Evolutionary conservation across 1,140 invertebrate species (phyloP).

Genomic region (Hylyphantes graminicola): DNA sequence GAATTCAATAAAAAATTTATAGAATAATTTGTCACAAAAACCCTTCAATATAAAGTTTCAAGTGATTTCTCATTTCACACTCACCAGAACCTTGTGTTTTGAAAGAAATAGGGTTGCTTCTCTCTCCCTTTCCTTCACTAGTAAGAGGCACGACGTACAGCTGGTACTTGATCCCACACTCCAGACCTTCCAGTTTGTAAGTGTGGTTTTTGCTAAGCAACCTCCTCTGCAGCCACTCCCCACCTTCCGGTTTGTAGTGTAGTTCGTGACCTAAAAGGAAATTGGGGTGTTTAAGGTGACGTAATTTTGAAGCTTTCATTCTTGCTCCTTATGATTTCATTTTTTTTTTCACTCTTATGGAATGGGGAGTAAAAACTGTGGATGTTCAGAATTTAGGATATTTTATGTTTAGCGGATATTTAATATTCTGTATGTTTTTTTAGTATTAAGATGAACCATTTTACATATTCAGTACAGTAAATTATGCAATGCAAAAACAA

Average conservation of each 20-base stretch:
- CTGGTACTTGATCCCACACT: constrained; percentile 91
- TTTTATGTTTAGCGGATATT: no score
- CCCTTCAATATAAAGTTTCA: no score
- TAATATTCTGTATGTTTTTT: no score
- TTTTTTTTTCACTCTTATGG: no score
- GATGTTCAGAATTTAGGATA: no score
- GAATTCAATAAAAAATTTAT: no score
- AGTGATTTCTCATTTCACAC: not conserved
- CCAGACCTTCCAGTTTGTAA: constrained; percentile 85
- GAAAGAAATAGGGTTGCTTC: constrained; percentile 60
- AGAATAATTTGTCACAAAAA: no score
- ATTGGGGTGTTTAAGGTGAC: not conserved
- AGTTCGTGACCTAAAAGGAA: constrained; percentile 76
- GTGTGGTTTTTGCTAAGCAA: constrained; percentile 73
- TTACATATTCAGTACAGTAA: no score
- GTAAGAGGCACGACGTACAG: constrained; percentile 76
- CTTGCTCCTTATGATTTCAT: not conserved
- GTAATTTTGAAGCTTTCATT: not conserved
- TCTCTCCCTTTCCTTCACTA: constrained; percentile 54
- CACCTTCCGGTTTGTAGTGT: constrained; percentile 92
- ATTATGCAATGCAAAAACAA: no score
- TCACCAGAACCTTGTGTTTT: constrained; percentile 61
- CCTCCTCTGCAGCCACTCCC: constrained; percentile 80
- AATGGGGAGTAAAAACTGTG: no score
- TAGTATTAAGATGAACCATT: no score